Conservation (phyloP, 1,140 invertebrate species). For the Hyposmocoma kahamanoa region DNA sequence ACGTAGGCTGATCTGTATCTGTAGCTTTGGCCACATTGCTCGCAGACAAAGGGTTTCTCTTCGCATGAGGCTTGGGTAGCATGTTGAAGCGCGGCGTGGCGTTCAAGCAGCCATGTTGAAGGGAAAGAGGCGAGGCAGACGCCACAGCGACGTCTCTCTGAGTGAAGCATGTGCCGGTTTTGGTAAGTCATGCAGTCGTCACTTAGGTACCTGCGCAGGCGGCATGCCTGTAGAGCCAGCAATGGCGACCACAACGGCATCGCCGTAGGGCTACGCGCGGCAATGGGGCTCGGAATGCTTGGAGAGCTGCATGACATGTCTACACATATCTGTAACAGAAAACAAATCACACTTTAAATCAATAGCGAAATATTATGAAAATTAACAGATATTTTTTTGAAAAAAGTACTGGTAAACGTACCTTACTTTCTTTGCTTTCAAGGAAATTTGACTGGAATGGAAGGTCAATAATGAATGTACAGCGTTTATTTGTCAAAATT, state of each 20-base stretch:
- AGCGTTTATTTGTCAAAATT: constrained; percentile 81
- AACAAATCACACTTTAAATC: too few species aligned
- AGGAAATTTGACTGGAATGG: too few species aligned
- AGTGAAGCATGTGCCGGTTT: constrained; percentile 53
- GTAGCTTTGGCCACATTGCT: constrained; percentile 92
- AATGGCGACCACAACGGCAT: constrained; percentile 71
- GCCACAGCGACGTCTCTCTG: constrained; percentile 79
- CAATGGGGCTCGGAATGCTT: constrained; percentile 58
- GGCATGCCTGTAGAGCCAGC: constrained; percentile 64
- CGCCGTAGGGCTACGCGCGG: constrained; percentile 74
- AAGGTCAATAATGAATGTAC: constrained; percentile 76
- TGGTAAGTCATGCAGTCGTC: constrained; percentile 62
- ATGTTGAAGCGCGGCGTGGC: constrained; percentile 86
- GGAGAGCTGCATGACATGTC: constrained; percentile 55
- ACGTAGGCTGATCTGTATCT: constrained; percentile 91
- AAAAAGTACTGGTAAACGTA: too few species aligned
- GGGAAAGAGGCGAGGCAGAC: constrained; percentile 89
- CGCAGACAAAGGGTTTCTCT: constrained; percentile 93
- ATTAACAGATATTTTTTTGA: too few species aligned
- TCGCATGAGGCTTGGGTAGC: constrained; percentile 75
- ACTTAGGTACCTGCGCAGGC: constrained; percentile 70
- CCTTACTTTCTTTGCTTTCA: too few species aligned
- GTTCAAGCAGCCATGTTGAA: constrained; percentile 85
- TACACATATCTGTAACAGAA: constrained; percentile 56
- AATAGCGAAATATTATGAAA: too few species aligned